A percentile compares a stretch with the other conserved stretches of the same genome.
Conservation (phyloP, 2,888 invertebrate genomes). For the Caenorhabditis sp. region DNA sequence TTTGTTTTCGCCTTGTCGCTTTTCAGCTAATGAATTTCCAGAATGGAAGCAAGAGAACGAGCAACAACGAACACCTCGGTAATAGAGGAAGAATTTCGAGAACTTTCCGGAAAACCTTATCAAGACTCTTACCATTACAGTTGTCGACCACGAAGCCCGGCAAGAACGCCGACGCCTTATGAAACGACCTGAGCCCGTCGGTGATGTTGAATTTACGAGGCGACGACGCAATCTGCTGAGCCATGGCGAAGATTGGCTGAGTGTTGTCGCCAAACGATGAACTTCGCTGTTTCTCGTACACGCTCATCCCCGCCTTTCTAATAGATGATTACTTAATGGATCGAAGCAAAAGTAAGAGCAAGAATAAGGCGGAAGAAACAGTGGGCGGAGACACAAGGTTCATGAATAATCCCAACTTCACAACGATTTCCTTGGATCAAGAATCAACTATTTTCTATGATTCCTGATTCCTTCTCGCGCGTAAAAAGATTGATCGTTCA, state of each 20-base stretch:
- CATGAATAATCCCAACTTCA: constrained; percentile 43
- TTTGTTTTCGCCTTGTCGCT: constrained; percentile 46
- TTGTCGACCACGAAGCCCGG: constrained; percentile 80
- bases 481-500: constrained; percentile 49
- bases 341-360: constrained; percentile 10
- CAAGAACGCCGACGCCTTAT: constrained; percentile 78
- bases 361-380: constrained; percentile 28
- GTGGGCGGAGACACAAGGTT: constrained; percentile 24
- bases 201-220: constrained; percentile 66
- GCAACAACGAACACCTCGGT: too few relatives aligned
- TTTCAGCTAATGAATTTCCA: constrained; percentile 50
- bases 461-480: constrained; percentile 5
- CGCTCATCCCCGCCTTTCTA: constrained; percentile 39
- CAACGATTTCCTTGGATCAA: background rate
- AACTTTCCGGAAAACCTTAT: background rate
- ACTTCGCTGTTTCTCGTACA: constrained; percentile 65
- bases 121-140: constrained; percentile 72
- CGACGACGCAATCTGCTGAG: constrained; percentile 46
- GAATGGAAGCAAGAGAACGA: background rate
- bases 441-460: background rate
- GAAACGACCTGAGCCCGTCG: constrained; percentile 74
- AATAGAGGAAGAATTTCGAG: background rate
- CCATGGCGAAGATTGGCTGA: constrained; percentile 60
- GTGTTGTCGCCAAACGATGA: constrained; percentile 65
- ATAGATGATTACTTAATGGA: constrained; percentile 38